phyloP scores from a whole-genome alignment of 2,888 invertebrate species.

The Lottia scabra region DNA sequence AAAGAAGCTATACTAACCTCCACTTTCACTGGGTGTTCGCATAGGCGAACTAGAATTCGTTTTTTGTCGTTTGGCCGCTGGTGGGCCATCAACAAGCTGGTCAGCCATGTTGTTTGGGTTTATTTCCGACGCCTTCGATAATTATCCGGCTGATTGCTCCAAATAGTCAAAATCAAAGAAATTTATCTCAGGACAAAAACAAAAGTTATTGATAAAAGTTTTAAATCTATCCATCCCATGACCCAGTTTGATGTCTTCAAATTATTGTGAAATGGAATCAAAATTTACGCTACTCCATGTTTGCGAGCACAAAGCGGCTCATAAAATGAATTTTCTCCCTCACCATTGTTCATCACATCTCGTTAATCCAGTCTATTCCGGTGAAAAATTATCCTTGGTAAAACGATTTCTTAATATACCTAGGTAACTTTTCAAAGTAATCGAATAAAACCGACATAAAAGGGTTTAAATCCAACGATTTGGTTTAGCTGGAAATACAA shows the following conservation, averaged over 20 bases:
- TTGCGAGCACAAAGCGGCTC: slow-evolving; percentile 33
- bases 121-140: slow-evolving; percentile 14
- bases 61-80: slow-evolving; percentile 96
- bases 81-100: slow-evolving; percentile 93
- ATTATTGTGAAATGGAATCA: slow-evolving; percentile 9
- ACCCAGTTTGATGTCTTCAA: slow-evolving; percentile 14
- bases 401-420: neutral
- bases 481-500: slow-evolving; percentile 84
- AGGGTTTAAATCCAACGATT: slow-evolving; percentile 67
- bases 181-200: neutral
- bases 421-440: slow-evolving; percentile 67
- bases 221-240: neutral
- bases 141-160: slow-evolving; percentile 3
- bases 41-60: slow-evolving; percentile 70
- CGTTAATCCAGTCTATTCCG: slow-evolving; percentile 7
- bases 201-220: neutral
- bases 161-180: slow-evolving; percentile 1
- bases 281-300: slow-evolving; percentile 27
- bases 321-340: slow-evolving; percentile 17
- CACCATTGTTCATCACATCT: slow-evolving; percentile 21
- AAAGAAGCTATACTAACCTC: slow-evolving; percentile 44
- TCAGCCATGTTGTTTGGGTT: slow-evolving; percentile 81
- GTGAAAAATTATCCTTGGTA: slow-evolving; percentile 25
- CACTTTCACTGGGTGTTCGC: slow-evolving; percentile 52
- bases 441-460: slow-evolving; percentile 70